Conservation (phyloP, 2,888 invertebrate genomes). For the Alloplasta piceator region DNA sequence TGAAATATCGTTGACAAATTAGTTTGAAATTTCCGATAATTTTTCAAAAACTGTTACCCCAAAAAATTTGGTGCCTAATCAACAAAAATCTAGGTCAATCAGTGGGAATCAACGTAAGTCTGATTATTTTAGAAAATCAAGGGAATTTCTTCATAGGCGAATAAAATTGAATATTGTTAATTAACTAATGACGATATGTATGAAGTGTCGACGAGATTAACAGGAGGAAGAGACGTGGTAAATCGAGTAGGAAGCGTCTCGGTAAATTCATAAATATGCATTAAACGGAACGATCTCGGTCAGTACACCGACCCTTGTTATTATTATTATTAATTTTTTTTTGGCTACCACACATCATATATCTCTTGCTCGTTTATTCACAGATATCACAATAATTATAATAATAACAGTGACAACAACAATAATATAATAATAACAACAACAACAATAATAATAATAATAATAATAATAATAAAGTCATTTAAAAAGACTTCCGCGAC, state of each 20-base stretch:
- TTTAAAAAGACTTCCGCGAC: neutral
- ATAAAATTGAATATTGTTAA: too few relatives aligned
- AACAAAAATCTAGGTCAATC: too few relatives aligned
- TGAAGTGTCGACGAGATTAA: conserved; percentile 20
- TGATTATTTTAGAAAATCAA: too few relatives aligned
- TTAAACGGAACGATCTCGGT: conserved; percentile 28
- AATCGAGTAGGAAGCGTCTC: conserved; percentile 38
- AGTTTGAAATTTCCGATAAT: too few relatives aligned
- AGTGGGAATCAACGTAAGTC: too few relatives aligned
- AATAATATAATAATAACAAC: conserved; percentile 9
- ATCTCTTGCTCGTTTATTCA: conserved; percentile 47
- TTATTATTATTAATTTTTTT: conserved; percentile 9
- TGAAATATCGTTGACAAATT: too few relatives aligned
- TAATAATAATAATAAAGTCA: neutral
- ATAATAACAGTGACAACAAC: conserved; percentile 1
- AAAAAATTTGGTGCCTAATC: too few relatives aligned
- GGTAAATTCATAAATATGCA: conserved; percentile 51
- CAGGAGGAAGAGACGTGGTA: conserved; percentile 1
- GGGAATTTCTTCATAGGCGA: too few relatives aligned
- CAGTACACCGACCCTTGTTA: conserved; percentile 3
- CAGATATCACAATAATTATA: conserved; percentile 17
- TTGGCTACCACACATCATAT: conserved; percentile 8
- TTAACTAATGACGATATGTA: conserved; percentile 10
- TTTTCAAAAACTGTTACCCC: too few relatives aligned
- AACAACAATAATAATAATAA: conserved; percentile 16